Percentiles rank a stretch among this genome's conserved stretches.
Conservation (phyloP, 2,888 invertebrate genomes). For the Bedellia somnulentella region DNA sequence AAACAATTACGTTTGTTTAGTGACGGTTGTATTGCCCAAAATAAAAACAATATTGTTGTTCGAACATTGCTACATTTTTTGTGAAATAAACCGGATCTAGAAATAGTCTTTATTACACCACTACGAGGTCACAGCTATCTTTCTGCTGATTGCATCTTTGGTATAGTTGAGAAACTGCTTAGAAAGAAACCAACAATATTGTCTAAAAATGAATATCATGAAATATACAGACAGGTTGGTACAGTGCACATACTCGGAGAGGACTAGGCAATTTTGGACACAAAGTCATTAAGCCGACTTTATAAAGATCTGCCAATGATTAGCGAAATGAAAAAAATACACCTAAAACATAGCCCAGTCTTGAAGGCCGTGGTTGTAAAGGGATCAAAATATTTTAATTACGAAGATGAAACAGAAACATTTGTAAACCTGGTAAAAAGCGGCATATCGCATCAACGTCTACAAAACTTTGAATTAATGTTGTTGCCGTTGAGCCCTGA, state of each 20-base stretch:
- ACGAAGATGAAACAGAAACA: not conserved
- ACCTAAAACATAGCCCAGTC: conserved; percentile 1
- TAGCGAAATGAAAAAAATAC: conserved; percentile 5
- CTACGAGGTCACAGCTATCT: conserved; percentile 5
- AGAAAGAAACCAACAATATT: conserved; percentile 1
- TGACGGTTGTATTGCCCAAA: conserved; percentile 6
- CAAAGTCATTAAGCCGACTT: conserved; percentile 1
- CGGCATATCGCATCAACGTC: not conserved
- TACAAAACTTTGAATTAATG: not conserved
- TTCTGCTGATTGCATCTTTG: conserved; percentile 5
- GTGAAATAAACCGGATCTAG: not conserved
- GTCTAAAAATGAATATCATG: conserved; percentile 5
- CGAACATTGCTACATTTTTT: conserved; percentile 1
- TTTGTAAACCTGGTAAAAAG: not conserved
- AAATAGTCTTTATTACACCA: conserved; percentile 1
- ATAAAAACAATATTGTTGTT: conserved; percentile 4
- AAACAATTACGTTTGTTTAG: conserved; percentile 4
- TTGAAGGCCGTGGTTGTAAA: not conserved
- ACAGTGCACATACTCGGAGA: conserved; percentile 1
- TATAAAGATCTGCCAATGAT: conserved; percentile 4
- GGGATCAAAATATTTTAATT: not conserved
- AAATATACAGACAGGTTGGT: conserved; percentile 4
- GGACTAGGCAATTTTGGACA: conserved; percentile 4
- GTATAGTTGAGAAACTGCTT: conserved; percentile 2
- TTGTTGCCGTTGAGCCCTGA: conserved; percentile 4